A percentile compares a stretch with the other conserved stretches of the same genome.
phyloP scores from a whole-genome alignment of 2,888 invertebrate species.

The Bellardia pandia region DNA sequence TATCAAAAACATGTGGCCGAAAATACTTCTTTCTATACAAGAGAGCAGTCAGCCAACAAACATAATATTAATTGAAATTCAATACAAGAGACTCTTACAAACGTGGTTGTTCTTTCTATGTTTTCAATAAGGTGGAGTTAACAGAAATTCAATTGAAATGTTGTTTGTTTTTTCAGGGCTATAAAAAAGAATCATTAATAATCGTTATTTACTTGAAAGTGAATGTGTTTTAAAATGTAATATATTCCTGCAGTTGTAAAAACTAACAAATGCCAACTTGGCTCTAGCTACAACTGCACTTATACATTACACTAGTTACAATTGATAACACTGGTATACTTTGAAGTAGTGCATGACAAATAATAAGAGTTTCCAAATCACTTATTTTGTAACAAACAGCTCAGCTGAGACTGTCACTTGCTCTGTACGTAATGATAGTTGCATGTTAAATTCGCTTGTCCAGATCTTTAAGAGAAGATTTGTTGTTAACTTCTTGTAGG shows the following conservation, averaged over 20 bases:
- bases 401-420: too few species aligned
- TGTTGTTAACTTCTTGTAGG: too few species aligned
- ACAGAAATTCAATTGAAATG: conserved; percentile 2
- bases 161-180: neutral
- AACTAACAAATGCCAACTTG: neutral
- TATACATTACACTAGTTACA: too few species aligned
- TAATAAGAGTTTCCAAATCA: too few species aligned
- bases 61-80: conserved; percentile 36
- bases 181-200: neutral
- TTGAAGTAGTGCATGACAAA: too few species aligned
- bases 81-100: conserved; percentile 12
- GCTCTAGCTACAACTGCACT: too few species aligned
- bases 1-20: neutral
- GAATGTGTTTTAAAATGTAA: neutral
- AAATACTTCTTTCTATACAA: neutral
- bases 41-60: neutral
- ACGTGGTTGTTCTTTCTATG: neutral
- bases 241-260: neutral
- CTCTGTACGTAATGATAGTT: too few species aligned
- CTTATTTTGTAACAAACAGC: too few species aligned
- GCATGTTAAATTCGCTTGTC: too few species aligned
- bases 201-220: neutral
- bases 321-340: too few species aligned
- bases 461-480: too few species aligned
- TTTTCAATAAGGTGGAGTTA: neutral